Evolutionary conservation across 1,140 invertebrate species (phyloP), one percentile per base, ranked within the genome.

Genomic region (Sinonovacula constricta): DNA sequence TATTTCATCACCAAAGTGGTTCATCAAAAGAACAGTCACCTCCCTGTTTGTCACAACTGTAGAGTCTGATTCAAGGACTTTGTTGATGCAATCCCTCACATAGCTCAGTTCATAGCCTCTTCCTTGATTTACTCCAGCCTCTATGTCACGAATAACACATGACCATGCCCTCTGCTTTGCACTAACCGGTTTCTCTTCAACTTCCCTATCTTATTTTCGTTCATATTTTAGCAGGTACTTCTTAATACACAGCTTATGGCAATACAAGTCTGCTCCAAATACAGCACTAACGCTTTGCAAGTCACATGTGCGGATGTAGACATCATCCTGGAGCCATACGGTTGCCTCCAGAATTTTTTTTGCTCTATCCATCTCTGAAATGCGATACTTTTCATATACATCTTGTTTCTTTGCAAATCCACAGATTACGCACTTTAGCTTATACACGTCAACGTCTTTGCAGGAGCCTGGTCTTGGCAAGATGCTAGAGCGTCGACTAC

Each of bases 181-280:
- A 57, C 10, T 22, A 18, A 57, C 10, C 28, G 54, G 18, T 7
- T 18, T 57, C 22, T 24, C 28, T 7, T 57, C 24, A 57, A 7
- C 7, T 7, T 57, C 22, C 10, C 24, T 57, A 57, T 24, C 7
- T 57, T 24, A 12, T 22, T 14, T 22, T 18, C n/a, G n/a, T n/a
- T n/a, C n/a, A n/a, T n/a, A n/a, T n/a, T n/a, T n/a, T n/a, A n/a
- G n/a, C 45, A 49, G 10, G n/a, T 67, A 67, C n/a, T 51, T 51
- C 12, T 28, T 12, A 39, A 67, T 67, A 53, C 45, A 67, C 1
- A 30, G 10, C 1, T 51, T 67, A 31, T 67, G 63, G 24, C 53
- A 67, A 53, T 18, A 67, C 7, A 67, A 51, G 31, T 67, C 22
- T 5, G 63, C 26, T 15, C 63, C 63, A 67, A 51, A 67, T 1